These are phyloP conservation scores for Temnothorax unifasciatus DNA, from an alignment of 2,888 invertebrate species.

Conservation along the genomic window DNA sequence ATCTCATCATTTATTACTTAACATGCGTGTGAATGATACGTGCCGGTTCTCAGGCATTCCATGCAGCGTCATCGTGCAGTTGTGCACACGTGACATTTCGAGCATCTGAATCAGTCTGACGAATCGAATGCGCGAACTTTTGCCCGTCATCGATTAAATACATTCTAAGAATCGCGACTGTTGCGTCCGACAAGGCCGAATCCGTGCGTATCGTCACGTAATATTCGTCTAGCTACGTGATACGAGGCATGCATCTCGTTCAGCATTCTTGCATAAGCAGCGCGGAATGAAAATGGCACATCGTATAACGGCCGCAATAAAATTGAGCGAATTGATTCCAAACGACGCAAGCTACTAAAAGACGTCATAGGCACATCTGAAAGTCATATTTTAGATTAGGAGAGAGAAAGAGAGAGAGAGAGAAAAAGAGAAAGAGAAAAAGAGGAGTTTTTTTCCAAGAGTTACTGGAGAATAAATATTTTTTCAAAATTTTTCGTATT, in stretches of 20 bases:
- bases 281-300: not conserved
- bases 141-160: conserved; percentile 24
- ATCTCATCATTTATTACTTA: not conserved
- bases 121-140: conserved; percentile 12
- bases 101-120: conserved; percentile 31
- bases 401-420: too few relatives aligned
- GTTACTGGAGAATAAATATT: not conserved
- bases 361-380: not conserved
- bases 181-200: conserved; percentile 39
- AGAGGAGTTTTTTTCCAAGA: not conserved
- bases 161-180: conserved; percentile 30
- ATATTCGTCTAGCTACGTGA: conserved; percentile 52
- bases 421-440: too few relatives aligned
- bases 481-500: not conserved
- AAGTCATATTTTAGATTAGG: not conserved
- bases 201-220: conserved; percentile 40
- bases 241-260: conserved; percentile 40
- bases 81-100: conserved; percentile 24
- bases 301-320: conserved; percentile 6
- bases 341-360: not conserved
- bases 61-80: conserved; percentile 24
- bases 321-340: conserved; percentile 21
- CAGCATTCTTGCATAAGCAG: conserved; percentile 16
- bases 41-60: conserved; percentile 45
- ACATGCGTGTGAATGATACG: conserved; percentile 13